These are phyloP conservation scores for Eulemur coronatus DNA, from an alignment of 2,797 vertebrate species.

Conservation along the genomic window DNA sequence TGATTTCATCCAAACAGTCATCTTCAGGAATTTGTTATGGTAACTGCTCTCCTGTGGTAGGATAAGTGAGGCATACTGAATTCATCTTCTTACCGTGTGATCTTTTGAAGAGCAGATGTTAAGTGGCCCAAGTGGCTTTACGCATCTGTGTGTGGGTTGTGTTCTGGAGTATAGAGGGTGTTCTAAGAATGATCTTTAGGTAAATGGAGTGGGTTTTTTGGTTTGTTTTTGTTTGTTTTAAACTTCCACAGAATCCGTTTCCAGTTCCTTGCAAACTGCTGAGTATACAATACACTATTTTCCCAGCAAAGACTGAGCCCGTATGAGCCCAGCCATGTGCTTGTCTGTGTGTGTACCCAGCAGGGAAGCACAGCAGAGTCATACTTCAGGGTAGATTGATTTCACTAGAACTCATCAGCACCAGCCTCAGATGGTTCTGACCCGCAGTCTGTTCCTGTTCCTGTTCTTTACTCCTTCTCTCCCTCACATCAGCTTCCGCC, in stretches of 20 bases:
- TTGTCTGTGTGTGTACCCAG: not conserved
- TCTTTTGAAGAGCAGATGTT: not conserved
- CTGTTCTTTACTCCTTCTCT: rapidly evolving
- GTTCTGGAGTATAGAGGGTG: not conserved
- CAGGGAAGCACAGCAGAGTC: not conserved
- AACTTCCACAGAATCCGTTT: not conserved
- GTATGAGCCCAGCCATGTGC: not conserved
- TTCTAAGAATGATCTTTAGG: not conserved
- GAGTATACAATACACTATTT: not conserved
- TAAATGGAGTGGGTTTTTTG: not conserved
- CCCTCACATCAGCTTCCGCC: not conserved
- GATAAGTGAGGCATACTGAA: not conserved
- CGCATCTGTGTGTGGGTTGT: not conserved
- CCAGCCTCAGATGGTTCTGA: not conserved
- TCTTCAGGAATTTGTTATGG: slow-evolving; percentile 53
- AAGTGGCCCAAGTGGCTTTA: not conserved
- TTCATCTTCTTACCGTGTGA: not conserved
- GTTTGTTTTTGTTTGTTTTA: not conserved
- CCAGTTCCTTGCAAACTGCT: not conserved
- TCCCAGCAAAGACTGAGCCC: not conserved
- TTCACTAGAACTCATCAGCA: not conserved
- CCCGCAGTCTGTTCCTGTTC: not conserved
- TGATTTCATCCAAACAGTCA: slow-evolving; percentile 41
- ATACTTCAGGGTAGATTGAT: not conserved
- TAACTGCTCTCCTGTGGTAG: not conserved